Base-by-base conservation (phyloP, 92 coral and sea anemone species). In the Metridium senile region DNA sequence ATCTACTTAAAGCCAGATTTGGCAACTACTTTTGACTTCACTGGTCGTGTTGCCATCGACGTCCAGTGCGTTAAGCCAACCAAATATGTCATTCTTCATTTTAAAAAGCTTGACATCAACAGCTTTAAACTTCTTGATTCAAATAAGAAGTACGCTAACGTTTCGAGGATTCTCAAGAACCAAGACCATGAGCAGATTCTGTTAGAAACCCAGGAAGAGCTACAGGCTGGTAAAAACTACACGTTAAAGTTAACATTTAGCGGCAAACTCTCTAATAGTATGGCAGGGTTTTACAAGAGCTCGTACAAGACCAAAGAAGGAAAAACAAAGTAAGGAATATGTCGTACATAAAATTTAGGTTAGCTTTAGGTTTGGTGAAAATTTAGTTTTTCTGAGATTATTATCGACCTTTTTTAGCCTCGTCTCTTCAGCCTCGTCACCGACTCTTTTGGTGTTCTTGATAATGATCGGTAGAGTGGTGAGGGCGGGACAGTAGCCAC, bases 221-320 rank as follows among this genome's bases (percentile, higher is more conserved):
- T 96, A 7, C 73, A 71, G 26, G 71, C 72, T 69, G 87, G 87
- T 18, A 84, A 80, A 26, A 83, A 70, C 23, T 96, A 92, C 67
- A 89, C 83, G 9, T 68, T 96, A 0, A 84, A 84, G 56, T 71
- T 96, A 66, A 71, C 79, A 28, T 96, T 88, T 76, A 62, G 63
- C 7, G 99, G 93, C 1, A 70, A 85, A 0, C 78, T 96, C 23
- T 80, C 97, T 19, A 75, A 93, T 46, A 89, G 88, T 59, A 85
- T 96, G 98, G 88, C 97, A 0, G 99, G 99, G 51, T 96, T 96
- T 78, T 93, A 96, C 87, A 96, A 81, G 69, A 96, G 99, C 31
- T 96, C 97, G 8, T 96, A 96, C 86, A 93, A 87, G 72, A 96
- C 99, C 17, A 91, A 82, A 62, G 70, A 68, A 18, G 98, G 99